These are phyloP conservation scores for Acrossocheilus fasciatus DNA, from an alignment of 2,797 vertebrate species.

Conservation along the genomic window DNA sequence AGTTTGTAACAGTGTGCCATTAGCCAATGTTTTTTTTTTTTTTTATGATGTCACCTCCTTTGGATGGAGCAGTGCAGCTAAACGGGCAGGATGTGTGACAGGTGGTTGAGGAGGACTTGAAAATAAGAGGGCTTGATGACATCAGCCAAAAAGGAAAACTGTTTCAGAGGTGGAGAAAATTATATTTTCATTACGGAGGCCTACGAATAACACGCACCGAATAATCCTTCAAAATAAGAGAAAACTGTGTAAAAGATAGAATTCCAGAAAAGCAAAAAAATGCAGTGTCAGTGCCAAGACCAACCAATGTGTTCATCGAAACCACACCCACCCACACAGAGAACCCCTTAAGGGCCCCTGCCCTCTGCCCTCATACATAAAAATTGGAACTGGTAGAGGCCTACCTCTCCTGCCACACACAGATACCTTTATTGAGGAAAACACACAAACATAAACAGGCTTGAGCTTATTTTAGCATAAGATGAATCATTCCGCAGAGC, in stretches of 20 bases:
- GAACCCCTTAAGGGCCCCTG: slow-evolving; percentile 69
- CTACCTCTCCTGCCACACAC: slow-evolving; percentile 61
- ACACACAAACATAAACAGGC: slow-evolving; percentile 31
- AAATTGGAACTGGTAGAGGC: slow-evolving; percentile 77
- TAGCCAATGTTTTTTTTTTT: background rate
- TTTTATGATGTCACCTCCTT: slow-evolving; percentile 2
- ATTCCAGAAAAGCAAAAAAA: background rate
- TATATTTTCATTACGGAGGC: background rate
- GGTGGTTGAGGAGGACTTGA: background rate
- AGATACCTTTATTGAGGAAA: background rate
- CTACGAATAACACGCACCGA: background rate
- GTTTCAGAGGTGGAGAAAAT: background rate
- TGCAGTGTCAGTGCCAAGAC: background rate
- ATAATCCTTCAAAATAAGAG: background rate
- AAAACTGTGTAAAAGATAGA: background rate
- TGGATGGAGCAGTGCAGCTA: background rate
- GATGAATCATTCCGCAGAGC: background rate
- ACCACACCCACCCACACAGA: slow-evolving; percentile 41
- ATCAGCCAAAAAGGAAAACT: background rate
- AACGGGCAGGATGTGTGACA: background rate
- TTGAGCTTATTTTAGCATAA: background rate
- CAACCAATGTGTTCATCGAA: slow-evolving; percentile 53
- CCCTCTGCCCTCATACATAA: slow-evolving; percentile 85
- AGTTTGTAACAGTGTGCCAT: background rate
- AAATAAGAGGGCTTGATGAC: background rate